Evolutionary conservation across 2,113 vertebrate species (phyloP), one percentile per base, ranked within the genome.

Genomic region (Nycticorax nycticorax): DNA sequence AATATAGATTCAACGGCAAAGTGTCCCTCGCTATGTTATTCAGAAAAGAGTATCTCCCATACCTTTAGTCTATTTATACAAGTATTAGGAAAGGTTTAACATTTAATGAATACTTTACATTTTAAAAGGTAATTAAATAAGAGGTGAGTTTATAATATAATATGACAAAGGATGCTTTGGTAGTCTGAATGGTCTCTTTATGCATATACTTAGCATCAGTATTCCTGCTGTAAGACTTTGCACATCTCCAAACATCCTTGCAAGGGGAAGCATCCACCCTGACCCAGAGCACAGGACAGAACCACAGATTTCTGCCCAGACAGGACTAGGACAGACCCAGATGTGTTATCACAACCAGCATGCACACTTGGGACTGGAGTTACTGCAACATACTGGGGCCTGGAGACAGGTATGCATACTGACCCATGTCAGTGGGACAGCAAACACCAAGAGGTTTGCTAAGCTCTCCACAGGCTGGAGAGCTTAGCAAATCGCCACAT

Each of bases 91-190:
- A 91, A 81, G 64, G n/a, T 39, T 95, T 96, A 89, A 94, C 55
- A 86, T 72, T 82, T 79, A 96, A 92, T 83, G 77, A 89, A 89
- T 57, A 93, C 95, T 97, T 88, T 79, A 89, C 72, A 90, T 96
- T 89, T 97, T 82, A 92, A 93, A 93, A 79, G 87, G 52, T 90
- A 95, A 95, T 94, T 83, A 91, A 96, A 53, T 92, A 79, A 86
- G 23, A 82, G 8, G 64, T 24, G 56, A 78, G 43, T 72, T 91
- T 94, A 80, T 75, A 24, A 82, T 63, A 57, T 23, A 69, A 27
- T 59, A 82, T 82, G 64, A 82, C 17, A 83, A 37, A 93, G 33
- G 39, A 47, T 87, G 53, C 75, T 95, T 94, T 47, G 55, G 35
- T 78, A 83, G 43, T 53, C 60, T 77, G 57, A 18, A 41, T 5